phyloP scores from a whole-genome alignment of 2,797 vertebrate genomes.

The Peromyscus aztecus region DNA sequence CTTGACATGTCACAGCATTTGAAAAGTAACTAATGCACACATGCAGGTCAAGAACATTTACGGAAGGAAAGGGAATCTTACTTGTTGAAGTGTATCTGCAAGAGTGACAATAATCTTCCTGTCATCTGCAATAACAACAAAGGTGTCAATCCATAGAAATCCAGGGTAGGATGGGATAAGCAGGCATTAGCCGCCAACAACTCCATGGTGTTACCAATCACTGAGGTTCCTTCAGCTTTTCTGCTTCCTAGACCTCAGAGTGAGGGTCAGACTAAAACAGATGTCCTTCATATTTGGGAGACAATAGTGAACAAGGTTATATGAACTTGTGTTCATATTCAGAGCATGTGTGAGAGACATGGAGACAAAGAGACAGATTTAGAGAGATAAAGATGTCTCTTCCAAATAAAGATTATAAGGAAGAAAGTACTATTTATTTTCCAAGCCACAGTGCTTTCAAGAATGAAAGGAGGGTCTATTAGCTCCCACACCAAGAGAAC shows the following conservation, averaged over 20 bases:
- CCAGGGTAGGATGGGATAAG: neutral
- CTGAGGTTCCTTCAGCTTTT: neutral
- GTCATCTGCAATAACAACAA: neutral
- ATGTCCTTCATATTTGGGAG: neutral
- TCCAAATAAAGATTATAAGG: neutral
- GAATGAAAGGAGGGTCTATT: neutral
- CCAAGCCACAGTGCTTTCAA: neutral
- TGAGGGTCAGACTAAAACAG: neutral
- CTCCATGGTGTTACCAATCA: neutral
- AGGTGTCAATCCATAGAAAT: neutral
- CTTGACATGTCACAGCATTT: neutral
- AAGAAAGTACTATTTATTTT: neutral
- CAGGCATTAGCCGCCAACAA: neutral
- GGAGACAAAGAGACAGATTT: neutral
- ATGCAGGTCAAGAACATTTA: neutral
- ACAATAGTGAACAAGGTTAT: neutral
- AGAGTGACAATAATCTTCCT: neutral
- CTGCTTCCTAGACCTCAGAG: neutral
- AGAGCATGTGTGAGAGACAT: neutral
- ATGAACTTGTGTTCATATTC: neutral
- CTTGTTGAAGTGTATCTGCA: neutral
- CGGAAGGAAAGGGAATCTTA: neutral
- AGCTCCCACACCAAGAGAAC: neutral
- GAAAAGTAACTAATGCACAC: neutral
- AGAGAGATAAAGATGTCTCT: neutral